Percentiles rank a stretch among this genome's conserved stretches.
These are phyloP conservation scores for Thryonomys swinderianus DNA, from an alignment of 2,113 vertebrate species.

Conservation along the genomic window DNA sequence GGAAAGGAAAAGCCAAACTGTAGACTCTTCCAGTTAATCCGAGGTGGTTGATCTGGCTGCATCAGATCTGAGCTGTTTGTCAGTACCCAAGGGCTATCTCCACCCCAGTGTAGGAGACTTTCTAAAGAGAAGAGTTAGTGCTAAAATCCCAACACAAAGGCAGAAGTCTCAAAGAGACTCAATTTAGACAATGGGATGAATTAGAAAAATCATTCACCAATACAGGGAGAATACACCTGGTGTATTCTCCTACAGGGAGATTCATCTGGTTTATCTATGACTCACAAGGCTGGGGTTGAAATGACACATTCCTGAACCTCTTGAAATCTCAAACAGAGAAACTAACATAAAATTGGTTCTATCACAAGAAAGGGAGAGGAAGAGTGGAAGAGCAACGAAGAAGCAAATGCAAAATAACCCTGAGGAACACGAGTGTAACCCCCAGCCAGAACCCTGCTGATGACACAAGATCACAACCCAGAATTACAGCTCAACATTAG, in stretches of 20 bases:
- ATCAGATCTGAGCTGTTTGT: background rate
- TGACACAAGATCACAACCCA: background rate
- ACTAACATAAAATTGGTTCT: background rate
- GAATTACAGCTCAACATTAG: background rate
- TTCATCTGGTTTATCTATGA: background rate
- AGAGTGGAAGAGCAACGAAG: background rate
- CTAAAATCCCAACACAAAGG: background rate
- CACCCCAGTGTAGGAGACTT: background rate
- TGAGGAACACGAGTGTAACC: background rate
- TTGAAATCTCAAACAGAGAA: background rate
- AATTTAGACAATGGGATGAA: background rate
- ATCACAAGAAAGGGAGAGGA: background rate
- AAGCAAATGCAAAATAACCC: background rate
- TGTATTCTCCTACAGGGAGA: background rate
- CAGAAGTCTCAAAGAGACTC: background rate
- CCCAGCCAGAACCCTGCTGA: background rate
- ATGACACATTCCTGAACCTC: background rate
- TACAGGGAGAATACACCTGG: too few species aligned
- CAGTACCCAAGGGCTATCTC: background rate
- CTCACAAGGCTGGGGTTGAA: background rate
- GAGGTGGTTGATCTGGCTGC: background rate
- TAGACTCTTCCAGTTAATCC: background rate
- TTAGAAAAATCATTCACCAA: background rate
- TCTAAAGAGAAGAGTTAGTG: background rate
- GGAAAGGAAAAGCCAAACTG: background rate